Percentiles rank a stretch among this genome's conserved stretches.
Evolutionary conservation across 2,113 vertebrate genomes (phyloP).

Genomic region (Anthoscopus minutus): DNA sequence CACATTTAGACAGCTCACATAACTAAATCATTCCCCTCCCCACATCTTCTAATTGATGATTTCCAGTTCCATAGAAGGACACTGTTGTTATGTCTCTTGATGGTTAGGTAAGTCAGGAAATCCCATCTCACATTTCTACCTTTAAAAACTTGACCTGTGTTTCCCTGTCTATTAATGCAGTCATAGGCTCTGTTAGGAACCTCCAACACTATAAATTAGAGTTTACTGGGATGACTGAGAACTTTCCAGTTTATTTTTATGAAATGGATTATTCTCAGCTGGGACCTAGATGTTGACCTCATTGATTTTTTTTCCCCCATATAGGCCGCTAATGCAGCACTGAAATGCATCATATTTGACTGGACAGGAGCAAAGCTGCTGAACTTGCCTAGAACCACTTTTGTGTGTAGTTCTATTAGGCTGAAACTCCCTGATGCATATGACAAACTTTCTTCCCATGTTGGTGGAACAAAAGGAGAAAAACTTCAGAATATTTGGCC

Average conservation of each 20-base stretch:
- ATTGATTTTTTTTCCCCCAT: neutral
- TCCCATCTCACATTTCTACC: neutral
- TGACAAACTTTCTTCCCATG: neutral
- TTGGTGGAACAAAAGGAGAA: neutral
- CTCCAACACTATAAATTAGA: constrained; percentile 2
- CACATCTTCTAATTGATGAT: neutral
- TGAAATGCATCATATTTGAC: constrained; percentile 18
- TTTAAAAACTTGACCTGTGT: neutral
- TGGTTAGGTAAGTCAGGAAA: neutral
- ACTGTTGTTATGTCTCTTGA: neutral
- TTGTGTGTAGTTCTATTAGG: neutral
- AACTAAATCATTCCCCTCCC: neutral
- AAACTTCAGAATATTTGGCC: neutral
- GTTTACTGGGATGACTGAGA: neutral
- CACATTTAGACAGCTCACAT: neutral
- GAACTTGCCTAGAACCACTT: neutral
- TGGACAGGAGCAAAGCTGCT: constrained; percentile 12
- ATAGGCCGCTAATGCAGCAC: neutral
- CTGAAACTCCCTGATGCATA: neutral
- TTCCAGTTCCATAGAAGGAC: neutral
- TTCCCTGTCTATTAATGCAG: neutral
- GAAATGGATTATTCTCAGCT: constrained; percentile 22
- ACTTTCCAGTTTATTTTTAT: constrained; percentile 31
- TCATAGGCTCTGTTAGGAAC: neutral
- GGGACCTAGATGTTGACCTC: constrained; percentile 13